phyloP scores from a whole-genome alignment of 2,888 invertebrate genomes.

The Sarcophaga caerulescens region DNA sequence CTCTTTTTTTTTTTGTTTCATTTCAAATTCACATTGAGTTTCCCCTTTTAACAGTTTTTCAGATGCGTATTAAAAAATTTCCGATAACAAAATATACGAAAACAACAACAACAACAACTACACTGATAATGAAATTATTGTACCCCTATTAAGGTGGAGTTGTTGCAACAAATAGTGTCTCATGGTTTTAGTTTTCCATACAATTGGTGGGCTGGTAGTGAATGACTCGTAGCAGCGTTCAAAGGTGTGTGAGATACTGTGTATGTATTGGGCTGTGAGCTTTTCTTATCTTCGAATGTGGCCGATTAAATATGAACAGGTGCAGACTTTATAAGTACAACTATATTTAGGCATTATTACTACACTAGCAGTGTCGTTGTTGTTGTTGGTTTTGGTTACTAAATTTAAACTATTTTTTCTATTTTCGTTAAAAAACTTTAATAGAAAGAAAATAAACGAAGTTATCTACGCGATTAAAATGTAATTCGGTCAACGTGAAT shows the following conservation, averaged over 20 bases:
- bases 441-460: too few relatives aligned
- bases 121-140: not conserved
- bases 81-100: not conserved
- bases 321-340: conserved; percentile 44
- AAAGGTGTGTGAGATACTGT: not conserved
- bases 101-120: conserved; percentile 17
- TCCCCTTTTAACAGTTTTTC: not conserved
- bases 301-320: conserved; percentile 57
- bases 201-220: conserved; percentile 20
- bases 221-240: not conserved
- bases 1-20: not conserved
- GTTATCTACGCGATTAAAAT: too few relatives aligned
- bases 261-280: conserved; percentile 9
- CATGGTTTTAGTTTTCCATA: not conserved
- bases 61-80: not conserved
- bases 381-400: conserved; percentile 11
- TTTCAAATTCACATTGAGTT: conserved; percentile 36
- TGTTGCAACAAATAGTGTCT: not conserved
- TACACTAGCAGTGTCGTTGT: not conserved
- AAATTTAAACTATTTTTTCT: conserved; percentile 39
- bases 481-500: too few relatives aligned
- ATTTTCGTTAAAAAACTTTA: too few relatives aligned
- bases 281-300: conserved; percentile 45
- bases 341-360: conserved; percentile 16
- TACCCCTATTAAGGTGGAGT: conserved; percentile 20